Conservation (phyloP, 2,888 invertebrate genomes). For the Sinohyriopsis cumingii region DNA sequence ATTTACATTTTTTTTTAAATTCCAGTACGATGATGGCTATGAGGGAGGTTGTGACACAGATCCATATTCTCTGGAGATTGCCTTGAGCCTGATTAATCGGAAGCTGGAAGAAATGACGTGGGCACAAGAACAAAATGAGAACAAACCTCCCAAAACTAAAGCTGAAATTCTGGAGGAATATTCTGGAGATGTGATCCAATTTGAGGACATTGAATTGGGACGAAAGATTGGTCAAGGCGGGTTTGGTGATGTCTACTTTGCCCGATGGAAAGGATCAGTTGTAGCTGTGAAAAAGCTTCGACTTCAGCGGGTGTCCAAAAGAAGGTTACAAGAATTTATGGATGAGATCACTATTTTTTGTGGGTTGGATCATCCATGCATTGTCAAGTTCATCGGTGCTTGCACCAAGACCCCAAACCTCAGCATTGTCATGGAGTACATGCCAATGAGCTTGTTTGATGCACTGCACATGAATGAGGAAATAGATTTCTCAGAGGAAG, state of each 20-base stretch:
- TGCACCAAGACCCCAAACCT: constrained; percentile 26
- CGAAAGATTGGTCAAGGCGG: constrained; percentile 32
- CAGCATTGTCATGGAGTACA: constrained; percentile 38
- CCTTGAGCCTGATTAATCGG: constrained; percentile 10
- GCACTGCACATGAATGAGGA: constrained; percentile 25
- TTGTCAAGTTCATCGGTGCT: constrained; percentile 34
- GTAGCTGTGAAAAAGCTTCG: constrained; percentile 38
- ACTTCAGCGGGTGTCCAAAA: constrained; percentile 19
- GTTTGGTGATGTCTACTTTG: constrained; percentile 33
- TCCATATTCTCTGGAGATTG: neutral
- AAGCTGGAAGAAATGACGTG: constrained; percentile 8
- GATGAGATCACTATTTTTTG: constrained; percentile 24
- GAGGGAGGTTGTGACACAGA: neutral
- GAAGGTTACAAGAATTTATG: constrained; percentile 19
- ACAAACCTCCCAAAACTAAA: constrained; percentile 14
- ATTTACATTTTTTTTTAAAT: too few species aligned
- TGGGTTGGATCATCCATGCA: constrained; percentile 29
- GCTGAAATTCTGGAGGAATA: constrained; percentile 12
- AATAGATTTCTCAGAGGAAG: constrained; percentile 22
- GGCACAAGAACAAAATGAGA: constrained; percentile 4
- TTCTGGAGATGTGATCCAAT: constrained; percentile 14
- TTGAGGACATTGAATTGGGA: constrained; percentile 17
- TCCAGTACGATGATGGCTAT: too few species aligned
- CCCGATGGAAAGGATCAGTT: constrained; percentile 23
- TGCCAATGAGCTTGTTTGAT: constrained; percentile 34